Base-by-base conservation (phyloP, 2,888 invertebrate genomes). In the Melieria picta region DNA sequence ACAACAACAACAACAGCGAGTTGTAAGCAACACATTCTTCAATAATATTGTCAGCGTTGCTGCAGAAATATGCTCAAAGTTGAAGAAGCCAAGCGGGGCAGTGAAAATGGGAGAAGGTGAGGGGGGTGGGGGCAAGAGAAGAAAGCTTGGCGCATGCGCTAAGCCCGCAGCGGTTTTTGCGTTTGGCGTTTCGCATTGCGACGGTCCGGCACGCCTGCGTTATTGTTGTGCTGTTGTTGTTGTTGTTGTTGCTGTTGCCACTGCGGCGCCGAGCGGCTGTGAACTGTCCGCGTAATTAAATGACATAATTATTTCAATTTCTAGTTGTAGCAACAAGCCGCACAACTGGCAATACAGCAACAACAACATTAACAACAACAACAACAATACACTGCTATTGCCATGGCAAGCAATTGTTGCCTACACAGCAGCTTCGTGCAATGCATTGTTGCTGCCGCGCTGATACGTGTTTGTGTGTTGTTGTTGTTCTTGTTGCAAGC, bases 301-400 rank as follows among this genome's bases (percentile, higher is more conserved):
- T 84, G 85, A 83, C 84, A 85, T 85, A 84, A 84, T 84, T 84
- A 84, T 84, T 83, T 81, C 84, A 82, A 85, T 82, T 85, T 73
- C 66, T 10, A 50, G 16, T 58, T 43, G 55, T 62, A 56, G 56
- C 52, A 50, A 50, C 52, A 50, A 11, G 52, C 52, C 52, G n/a
- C 30, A 30, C 30, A 30, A 30, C 30, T 30, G 11, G 43, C 56
- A 71, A 65, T 75, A 75, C 60, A 73, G 74, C 61, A 73, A 65
- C 76, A 65, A 73, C 55, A 45, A 70, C 64, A 11, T 7, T 52
- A 65, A 11, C 63, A 45, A 11, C 7, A 7, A 11, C 6, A 5
- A 43, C 64, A 64, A 52, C 64, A 10, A 48, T 42, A 16, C 7
- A 30, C 30, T 30, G 30, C 30, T 30, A 30, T 30, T 30, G 30